phyloP scores from a whole-genome alignment of 2,797 vertebrate genomes.

The Poecilia gillii region DNA sequence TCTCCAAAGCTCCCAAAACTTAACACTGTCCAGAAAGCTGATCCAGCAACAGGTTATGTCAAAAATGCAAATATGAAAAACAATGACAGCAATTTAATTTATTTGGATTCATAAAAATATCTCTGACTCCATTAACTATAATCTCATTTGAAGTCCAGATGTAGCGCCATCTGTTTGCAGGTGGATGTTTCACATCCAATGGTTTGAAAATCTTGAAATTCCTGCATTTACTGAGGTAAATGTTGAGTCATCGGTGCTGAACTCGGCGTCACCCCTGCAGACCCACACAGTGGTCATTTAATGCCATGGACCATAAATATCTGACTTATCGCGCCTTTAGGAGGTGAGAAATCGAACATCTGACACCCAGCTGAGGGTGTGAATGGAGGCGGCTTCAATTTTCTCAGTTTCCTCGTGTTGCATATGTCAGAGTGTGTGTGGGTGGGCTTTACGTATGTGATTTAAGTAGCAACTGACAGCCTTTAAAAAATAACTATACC shows the following conservation, averaged over 20 bases:
- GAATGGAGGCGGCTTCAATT: slow-evolving; percentile 55
- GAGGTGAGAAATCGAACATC: slow-evolving; percentile 64
- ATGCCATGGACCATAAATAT: slow-evolving; percentile 48
- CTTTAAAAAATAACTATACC: slow-evolving; percentile 18
- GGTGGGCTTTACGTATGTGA: slow-evolving; percentile 22
- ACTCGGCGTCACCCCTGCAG: slow-evolving; percentile 33
- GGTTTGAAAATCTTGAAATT: slow-evolving; percentile 1
- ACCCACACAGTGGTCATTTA: slow-evolving; percentile 45
- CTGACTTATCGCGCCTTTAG: slow-evolving; percentile 51
- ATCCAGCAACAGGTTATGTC: slow-evolving; percentile 28
- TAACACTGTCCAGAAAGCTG: slow-evolving; percentile 40
- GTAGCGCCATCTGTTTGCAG: slow-evolving; percentile 20
- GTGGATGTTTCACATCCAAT: slow-evolving; percentile 18
- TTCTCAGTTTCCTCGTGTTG: slow-evolving; percentile 31
- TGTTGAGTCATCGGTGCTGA: slow-evolving; percentile 48
- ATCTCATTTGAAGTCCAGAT: slow-evolving; percentile 17
- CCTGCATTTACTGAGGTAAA: slow-evolving; percentile 17
- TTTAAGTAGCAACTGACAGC: slow-evolving; percentile 27
- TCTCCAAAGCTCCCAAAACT: slow-evolving; percentile 20
- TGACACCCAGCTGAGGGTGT: slow-evolving; percentile 60
- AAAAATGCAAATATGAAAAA: slow-evolving; percentile 12
- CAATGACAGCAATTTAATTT: slow-evolving; percentile 11
- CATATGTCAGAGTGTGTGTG: slow-evolving; percentile 45
- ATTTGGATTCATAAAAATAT: slow-evolving; percentile 14
- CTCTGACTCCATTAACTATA: slow-evolving; percentile 12